Percentiles rank a stretch among this genome's conserved stretches.
phyloP scores from a whole-genome alignment of 2,888 invertebrate species.

The Tinea trinotella region DNA sequence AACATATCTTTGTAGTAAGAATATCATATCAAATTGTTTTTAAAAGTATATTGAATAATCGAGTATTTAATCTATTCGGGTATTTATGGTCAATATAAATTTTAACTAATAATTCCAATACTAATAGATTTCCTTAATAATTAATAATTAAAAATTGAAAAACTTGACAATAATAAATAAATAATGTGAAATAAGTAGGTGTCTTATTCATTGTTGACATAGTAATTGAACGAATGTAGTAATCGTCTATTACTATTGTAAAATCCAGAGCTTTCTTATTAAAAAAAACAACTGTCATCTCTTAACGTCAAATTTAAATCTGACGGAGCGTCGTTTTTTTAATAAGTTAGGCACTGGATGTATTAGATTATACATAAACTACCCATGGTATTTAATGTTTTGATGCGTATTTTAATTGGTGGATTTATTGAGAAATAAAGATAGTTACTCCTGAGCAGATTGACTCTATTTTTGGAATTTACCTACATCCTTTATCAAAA shows the following conservation, averaged over 20 bases:
- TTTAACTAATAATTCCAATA: background rate
- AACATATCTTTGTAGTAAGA: constrained; percentile 41
- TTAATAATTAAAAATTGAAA: background rate
- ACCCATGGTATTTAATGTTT: constrained; percentile 51
- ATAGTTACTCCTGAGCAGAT: constrained; percentile 66
- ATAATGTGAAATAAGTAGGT: no score
- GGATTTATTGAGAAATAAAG: constrained; percentile 64
- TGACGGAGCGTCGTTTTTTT: background rate
- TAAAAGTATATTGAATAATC: background rate
- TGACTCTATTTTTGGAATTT: constrained; percentile 21
- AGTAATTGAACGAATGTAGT: background rate
- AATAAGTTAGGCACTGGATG: background rate
- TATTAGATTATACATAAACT: constrained; percentile 29
- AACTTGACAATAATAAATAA: constrained; percentile 14
- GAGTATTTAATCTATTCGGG: background rate
- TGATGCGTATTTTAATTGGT: constrained; percentile 63
- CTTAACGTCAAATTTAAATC: background rate
- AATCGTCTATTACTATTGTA: constrained; percentile 26
- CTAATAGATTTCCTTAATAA: background rate
- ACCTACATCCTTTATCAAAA: background rate
- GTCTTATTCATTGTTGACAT: constrained; percentile 1
- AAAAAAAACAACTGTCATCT: background rate
- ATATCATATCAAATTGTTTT: background rate
- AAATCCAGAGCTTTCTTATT: constrained; percentile 25
- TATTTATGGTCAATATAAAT: background rate